Conservation (phyloP, 2,113 vertebrate genomes). For the Pedionomus torquatus region DNA sequence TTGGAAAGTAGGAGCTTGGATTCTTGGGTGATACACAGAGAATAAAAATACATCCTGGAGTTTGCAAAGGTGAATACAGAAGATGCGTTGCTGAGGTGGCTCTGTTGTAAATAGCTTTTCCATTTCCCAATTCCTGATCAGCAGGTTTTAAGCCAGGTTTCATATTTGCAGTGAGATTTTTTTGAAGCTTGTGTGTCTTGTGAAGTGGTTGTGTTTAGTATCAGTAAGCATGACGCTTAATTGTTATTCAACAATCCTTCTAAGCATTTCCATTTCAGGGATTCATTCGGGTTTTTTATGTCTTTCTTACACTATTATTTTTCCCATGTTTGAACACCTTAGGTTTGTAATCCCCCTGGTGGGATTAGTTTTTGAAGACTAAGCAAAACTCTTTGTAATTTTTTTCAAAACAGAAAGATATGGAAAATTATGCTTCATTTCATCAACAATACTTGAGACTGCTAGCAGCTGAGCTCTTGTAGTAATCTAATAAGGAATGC, state of each 20-base stretch:
- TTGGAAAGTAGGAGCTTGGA: not conserved
- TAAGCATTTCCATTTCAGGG: not conserved
- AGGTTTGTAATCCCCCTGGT: not conserved
- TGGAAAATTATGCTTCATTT: not conserved
- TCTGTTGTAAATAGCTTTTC: not conserved
- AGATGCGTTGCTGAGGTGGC: not conserved
- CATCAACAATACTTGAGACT: not conserved
- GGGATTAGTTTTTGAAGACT: not conserved
- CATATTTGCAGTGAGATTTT: accelerated
- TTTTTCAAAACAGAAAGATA: not conserved
- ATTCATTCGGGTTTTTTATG: not conserved
- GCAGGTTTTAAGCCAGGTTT: not conserved
- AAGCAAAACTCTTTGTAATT: not conserved
- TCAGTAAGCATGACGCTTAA: accelerated
- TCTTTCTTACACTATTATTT: not conserved
- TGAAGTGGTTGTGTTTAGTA: not conserved
- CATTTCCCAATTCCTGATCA: no score
- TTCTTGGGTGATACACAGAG: not conserved
- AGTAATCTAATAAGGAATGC: not conserved
- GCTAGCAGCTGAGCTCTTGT: not conserved
- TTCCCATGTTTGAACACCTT: not conserved
- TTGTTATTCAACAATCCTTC: not conserved
- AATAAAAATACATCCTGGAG: not conserved
- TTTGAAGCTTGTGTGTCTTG: not conserved
- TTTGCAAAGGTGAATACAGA: not conserved